Evolutionary conservation across 2,113 vertebrate genomes (phyloP).

Genomic region (Donacobius atricapilla): DNA sequence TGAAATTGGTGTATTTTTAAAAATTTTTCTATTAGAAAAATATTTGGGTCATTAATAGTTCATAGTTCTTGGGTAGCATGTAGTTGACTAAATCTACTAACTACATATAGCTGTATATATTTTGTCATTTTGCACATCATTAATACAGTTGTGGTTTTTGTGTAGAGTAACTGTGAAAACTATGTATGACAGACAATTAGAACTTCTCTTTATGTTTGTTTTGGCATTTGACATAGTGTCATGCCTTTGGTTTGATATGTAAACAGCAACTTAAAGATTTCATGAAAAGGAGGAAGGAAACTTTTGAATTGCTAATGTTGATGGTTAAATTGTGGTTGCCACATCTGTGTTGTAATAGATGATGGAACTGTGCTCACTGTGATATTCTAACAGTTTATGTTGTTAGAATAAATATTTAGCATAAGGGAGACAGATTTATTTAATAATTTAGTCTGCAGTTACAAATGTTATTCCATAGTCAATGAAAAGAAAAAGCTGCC

Average conservation of each 20-base stretch:
- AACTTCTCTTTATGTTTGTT: not conserved
- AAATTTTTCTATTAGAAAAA: not conserved
- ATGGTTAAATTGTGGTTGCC: not conserved
- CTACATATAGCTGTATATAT: not conserved
- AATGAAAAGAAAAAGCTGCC: not conserved
- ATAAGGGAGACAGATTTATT: not conserved
- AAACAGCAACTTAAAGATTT: not conserved
- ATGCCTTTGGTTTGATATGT: not conserved
- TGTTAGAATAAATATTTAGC: slow-evolving; percentile 2
- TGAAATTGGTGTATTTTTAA: not conserved
- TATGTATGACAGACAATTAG: not conserved
- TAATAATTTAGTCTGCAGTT: not conserved
- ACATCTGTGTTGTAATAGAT: not conserved
- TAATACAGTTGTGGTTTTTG: not conserved
- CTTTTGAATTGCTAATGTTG: not conserved
- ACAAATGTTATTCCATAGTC: not conserved
- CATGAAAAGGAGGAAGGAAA: not conserved
- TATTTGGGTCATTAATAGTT: not conserved
- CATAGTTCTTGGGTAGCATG: not conserved
- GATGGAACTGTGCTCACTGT: not conserved
- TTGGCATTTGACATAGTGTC: not conserved
- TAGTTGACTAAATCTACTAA: not conserved
- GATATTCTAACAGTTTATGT: not conserved
- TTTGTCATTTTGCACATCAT: not conserved
- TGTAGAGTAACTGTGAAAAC: not conserved